A percentile compares a stretch with the other conserved stretches of the same genome.
phyloP scores from a whole-genome alignment of 1,140 invertebrate species.

The Anastrepha obliqua region DNA sequence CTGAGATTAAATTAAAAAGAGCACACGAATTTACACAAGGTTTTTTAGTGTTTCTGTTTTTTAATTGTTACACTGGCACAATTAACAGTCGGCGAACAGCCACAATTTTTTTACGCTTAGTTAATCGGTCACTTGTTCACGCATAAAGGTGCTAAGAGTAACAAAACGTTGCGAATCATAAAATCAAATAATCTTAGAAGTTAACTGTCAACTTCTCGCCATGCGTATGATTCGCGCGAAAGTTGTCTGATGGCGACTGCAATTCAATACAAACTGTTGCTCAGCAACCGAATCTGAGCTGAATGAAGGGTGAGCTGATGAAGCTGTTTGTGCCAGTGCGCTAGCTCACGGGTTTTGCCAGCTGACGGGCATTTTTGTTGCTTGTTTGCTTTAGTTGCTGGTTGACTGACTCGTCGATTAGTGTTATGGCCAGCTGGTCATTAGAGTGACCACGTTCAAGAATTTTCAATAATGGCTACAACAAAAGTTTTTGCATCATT shows the following conservation, averaged over 20 bases:
- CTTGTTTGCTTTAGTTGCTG: neutral
- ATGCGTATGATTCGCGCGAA: neutral
- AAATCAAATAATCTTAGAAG: neutral
- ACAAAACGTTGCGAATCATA: no score
- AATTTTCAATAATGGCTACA: neutral
- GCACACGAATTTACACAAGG: no score
- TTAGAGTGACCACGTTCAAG: neutral
- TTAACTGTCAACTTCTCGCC: neutral
- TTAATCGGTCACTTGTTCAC: neutral
- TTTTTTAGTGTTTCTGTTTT: neutral
- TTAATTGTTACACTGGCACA: neutral
- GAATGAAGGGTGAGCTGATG: neutral
- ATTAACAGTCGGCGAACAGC: neutral
- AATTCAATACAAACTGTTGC: constrained; percentile 1
- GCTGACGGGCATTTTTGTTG: neutral
- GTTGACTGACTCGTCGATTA: no score
- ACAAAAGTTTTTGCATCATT: neutral
- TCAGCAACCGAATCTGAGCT: neutral
- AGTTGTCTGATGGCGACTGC: neutral
- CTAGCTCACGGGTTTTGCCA: neutral
- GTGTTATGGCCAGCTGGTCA: neutral
- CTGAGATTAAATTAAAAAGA: neutral
- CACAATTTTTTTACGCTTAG: neutral
- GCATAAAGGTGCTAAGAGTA: no score
- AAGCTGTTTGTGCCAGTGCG: neutral